Evolutionary conservation across 1,140 invertebrate genomes (phyloP).

Genomic region (Atopsyche davidsoni): DNA sequence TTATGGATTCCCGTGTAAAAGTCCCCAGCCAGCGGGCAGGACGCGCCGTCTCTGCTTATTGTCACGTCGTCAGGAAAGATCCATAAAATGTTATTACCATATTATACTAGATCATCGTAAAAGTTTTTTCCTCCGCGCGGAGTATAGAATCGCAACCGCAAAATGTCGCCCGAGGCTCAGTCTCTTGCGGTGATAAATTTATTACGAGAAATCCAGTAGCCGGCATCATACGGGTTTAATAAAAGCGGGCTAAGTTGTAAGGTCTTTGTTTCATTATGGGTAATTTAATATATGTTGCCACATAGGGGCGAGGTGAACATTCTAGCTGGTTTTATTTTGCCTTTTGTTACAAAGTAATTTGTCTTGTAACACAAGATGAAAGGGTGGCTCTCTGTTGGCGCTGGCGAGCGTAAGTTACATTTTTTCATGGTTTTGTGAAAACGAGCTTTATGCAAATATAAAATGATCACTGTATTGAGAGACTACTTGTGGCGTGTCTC

Average conservation of each 20-base stretch:
- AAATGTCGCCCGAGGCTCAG: not conserved
- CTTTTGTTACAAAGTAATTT: slow-evolving; percentile 19
- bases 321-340: slow-evolving; percentile 23
- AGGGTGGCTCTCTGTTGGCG: not conserved
- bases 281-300: slow-evolving; percentile 29
- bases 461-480: too few species aligned
- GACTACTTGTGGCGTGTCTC: too few species aligned
- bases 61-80: slow-evolving; percentile 26
- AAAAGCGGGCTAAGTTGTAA: slow-evolving; percentile 27
- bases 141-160: not conserved
- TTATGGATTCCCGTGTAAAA: slow-evolving; percentile 10
- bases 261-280: slow-evolving; percentile 26
- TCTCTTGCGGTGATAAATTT: slow-evolving; percentile 27
- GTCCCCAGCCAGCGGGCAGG: slow-evolving; percentile 2
- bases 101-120: slow-evolving; percentile 30
- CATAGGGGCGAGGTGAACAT: slow-evolving; percentile 20
- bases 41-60: slow-evolving; percentile 26
- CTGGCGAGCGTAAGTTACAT: not conserved
- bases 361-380: slow-evolving; percentile 14
- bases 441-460: too few species aligned
- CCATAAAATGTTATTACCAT: slow-evolving; percentile 32
- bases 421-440: too few species aligned
- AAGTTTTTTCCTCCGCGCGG: slow-evolving; percentile 16
- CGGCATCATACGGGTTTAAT: slow-evolving; percentile 30
- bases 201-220: slow-evolving; percentile 29